A percentile compares a stretch with the other conserved stretches of the same genome.
phyloP scores from a whole-genome alignment of 2,113 vertebrate genomes.

The Halichoerus grypus region DNA sequence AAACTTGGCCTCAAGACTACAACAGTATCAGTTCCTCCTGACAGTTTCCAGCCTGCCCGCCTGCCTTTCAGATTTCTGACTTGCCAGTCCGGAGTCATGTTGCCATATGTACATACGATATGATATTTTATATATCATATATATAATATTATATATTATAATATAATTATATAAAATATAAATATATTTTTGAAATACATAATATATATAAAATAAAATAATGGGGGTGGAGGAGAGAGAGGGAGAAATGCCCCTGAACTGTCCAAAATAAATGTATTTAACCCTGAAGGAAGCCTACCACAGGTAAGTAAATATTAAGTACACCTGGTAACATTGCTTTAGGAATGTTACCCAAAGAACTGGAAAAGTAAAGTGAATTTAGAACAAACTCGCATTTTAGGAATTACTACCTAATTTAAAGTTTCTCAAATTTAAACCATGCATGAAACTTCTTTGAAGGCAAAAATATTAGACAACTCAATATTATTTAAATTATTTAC shows the following conservation, averaged over 20 bases:
- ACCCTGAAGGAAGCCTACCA: neutral
- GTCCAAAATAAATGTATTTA: constrained; percentile 50
- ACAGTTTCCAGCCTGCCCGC: neutral
- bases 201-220: no score
- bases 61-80: neutral
- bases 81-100: neutral
- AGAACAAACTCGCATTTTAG: neutral
- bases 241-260: neutral
- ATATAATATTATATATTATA: no score
- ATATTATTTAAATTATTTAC: constrained; percentile 11
- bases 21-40: neutral
- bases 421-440: neutral
- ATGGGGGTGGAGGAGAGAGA: neutral
- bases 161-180: neutral
- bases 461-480: neutral
- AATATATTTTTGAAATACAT: no score
- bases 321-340: neutral
- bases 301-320: neutral
- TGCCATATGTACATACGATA: neutral
- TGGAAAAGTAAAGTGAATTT: constrained; percentile 16
- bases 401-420: constrained; percentile 22
- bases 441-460: neutral
- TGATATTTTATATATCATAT: no score
- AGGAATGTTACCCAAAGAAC: neutral
- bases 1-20: neutral